Evolutionary conservation across 2,888 invertebrate species (phyloP), one percentile per base, ranked within the genome.

Genomic region (Perithous albicinctus): DNA sequence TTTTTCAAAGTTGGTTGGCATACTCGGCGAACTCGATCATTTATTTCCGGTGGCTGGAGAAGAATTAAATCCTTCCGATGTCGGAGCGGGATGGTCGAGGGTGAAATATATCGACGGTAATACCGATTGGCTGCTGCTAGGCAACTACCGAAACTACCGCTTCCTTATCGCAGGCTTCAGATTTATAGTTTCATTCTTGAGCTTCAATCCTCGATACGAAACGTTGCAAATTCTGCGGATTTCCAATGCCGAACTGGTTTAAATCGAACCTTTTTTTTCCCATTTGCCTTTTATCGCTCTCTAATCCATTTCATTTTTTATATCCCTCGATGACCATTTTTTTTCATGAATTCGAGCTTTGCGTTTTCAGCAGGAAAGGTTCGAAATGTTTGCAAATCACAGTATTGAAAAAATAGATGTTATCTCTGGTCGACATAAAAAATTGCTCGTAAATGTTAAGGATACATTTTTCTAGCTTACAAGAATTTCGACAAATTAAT

Each of bases 161-260:
- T 69, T 64, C 18, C 81, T 78, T 78, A 78, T 74, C 77, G 77
- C 73, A 77, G 67, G 73, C 74, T 46, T 48, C 73, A 69, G 74
- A 81, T 81, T 81, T 81, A 81, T 74, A 63, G 77, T 81, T 81
- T 77, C 61, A 46, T 18, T 75, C 70, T 4, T 15, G 59, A 8
- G 51, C 10, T 41, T 1, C 23, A 18, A 4, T 43, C 59, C 23
- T 12, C 43, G 38, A 61, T 23, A 15, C 41, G 54, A 29, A 10
- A 61, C 29, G 7, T 2, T 32, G 38, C 20, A 8, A 78, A 38
- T 8, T 48, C 54, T 26, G 51, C 41, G 10, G 35, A 75, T 72
- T 76, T 72, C 23, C 23, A 8, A 64, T 61, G 32, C 38, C n/a
- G 18, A 7, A 7, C n/a, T 35, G 23, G 41, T 67, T 67, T 38